Base-by-base conservation (phyloP, 1,140 invertebrate genomes). In the Drosophila ogumai region DNA sequence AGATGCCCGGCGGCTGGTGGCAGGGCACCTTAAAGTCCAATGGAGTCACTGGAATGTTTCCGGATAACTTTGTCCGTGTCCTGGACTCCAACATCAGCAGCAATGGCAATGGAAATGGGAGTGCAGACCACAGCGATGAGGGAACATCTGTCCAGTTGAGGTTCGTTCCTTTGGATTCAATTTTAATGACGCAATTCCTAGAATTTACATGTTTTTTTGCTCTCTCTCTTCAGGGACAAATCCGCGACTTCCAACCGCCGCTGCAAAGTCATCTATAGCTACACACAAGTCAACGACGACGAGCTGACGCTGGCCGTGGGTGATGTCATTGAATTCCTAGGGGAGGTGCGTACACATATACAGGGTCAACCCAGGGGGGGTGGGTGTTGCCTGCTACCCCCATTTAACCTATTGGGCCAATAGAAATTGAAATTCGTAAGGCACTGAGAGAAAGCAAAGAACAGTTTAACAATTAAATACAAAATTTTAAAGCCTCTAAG, bases 1-100 rank as follows among this genome's bases (percentile, higher is more conserved):
- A 96, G 56, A 96, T 98, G 87, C 95, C 96, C 50, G 98, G 97
- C 34, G 98, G 98, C 59, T 99, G 99, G 99, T 99, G 97, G 97
- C 96, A 98, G 93, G 99, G 99, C 6, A 97, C 96, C n/a, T 93
- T 99, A 22, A 94, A 95, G 77, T 55, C 82, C 43, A 93, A 93
- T 28, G 97, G 97, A 49, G 95, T 96, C 82, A 96, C 96, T 60
- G 99, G 99, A 82, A 97, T 99, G 96, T 99, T 99, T 94, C 99
- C 99, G 12, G 98, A 98, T 93, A 99, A 99, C 93, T 99, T 98
- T 94, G 98, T 99, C 6, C 96, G 96, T 91, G 94, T 97, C 73
- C 68, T 95, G 38, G 92, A 92, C 49, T 55, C 82, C 25, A 84
- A 52, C 52, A 74, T 55, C 32, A 75, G 55, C 28, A 75, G 72